Conservation (phyloP, 2,888 invertebrate species). For the Xanthia togata region DNA sequence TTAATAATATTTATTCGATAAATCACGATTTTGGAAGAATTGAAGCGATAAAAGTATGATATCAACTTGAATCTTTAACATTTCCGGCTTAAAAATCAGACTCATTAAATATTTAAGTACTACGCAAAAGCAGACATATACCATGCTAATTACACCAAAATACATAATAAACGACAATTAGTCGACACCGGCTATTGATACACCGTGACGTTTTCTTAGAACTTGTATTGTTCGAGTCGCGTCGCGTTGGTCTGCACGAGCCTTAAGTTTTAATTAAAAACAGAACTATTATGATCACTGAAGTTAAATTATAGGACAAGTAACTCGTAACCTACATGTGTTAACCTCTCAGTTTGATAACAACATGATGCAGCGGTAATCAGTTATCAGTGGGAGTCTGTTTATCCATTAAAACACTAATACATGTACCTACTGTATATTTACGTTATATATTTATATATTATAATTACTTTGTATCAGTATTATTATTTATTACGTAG, state of each 20-base stretch:
- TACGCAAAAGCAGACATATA: background rate
- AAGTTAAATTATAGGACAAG: slow-evolving; percentile 36
- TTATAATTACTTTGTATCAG: no score
- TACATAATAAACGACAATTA: no score
- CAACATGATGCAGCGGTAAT: slow-evolving; percentile 51
- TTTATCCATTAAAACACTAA: slow-evolving; percentile 48
- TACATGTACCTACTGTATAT: slow-evolving; percentile 1
- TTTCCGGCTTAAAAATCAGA: slow-evolving; percentile 1
- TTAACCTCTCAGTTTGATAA: slow-evolving; percentile 56
- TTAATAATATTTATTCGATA: background rate
- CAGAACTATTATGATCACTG: slow-evolving; percentile 10
- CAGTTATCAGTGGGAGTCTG: slow-evolving; percentile 34
- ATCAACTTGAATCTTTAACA: background rate
- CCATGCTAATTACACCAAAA: background rate
- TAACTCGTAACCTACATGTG: slow-evolving; percentile 61
- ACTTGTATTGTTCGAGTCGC: no score
- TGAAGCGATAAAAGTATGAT: background rate
- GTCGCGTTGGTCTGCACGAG: no score
- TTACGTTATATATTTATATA: background rate
- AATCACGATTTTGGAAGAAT: background rate
- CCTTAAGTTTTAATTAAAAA: background rate
- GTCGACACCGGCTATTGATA: no score
- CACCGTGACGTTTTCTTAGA: no score
- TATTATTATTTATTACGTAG: no score
- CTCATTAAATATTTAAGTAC: background rate